Conservation (phyloP, 2,888 invertebrate genomes). For the Euclidia mi region DNA sequence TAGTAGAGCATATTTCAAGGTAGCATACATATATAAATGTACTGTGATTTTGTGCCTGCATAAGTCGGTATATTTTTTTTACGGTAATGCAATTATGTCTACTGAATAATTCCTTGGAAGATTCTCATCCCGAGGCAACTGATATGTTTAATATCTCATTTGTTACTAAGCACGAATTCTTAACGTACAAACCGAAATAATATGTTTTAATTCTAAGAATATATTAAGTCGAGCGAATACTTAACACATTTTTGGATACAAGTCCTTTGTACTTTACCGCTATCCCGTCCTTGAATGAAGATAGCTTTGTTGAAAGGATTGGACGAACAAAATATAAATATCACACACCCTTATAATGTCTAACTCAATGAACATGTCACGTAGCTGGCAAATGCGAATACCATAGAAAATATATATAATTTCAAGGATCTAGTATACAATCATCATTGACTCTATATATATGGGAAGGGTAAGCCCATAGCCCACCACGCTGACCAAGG, state of each 20-base stretch:
- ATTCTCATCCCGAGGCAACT: too few relatives aligned
- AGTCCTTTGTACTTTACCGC: conserved; percentile 25
- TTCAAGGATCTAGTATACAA: neutral
- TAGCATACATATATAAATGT: too few relatives aligned
- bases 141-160: neutral
- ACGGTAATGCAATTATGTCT: too few relatives aligned
- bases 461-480: too few relatives aligned
- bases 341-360: conserved; percentile 14
- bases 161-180: neutral
- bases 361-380: conserved; percentile 7
- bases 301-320: conserved; percentile 16
- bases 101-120: too few relatives aligned
- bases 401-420: neutral
- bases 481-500: too few relatives aligned
- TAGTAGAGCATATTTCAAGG: too few relatives aligned
- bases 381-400: neutral
- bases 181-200: conserved; percentile 4
- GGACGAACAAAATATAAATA: conserved; percentile 35
- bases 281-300: conserved; percentile 32
- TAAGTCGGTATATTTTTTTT: too few relatives aligned
- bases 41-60: too few relatives aligned
- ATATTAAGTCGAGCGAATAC: conserved; percentile 13
- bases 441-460: too few relatives aligned
- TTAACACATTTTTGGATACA: conserved; percentile 22
- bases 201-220: conserved; percentile 7